Evolutionary conservation across 2,888 invertebrate genomes (phyloP).

Genomic region (Scrobipalpa atriplicella): DNA sequence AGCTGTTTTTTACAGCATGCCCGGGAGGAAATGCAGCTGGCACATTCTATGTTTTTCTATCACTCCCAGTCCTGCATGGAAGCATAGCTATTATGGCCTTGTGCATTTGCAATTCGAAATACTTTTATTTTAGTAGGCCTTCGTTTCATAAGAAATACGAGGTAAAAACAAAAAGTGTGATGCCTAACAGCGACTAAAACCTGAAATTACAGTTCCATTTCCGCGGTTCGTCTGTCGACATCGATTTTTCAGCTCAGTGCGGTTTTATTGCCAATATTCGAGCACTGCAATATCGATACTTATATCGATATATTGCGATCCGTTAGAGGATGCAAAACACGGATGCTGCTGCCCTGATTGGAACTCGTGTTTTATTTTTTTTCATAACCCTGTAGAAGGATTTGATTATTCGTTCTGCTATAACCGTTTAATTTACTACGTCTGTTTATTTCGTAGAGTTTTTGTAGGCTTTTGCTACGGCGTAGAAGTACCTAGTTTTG

Average conservation of each 20-base stretch:
- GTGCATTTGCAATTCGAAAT: no score
- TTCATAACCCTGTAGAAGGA: neutral
- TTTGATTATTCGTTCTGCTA: neutral
- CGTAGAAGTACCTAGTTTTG: neutral
- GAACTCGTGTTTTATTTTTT: neutral
- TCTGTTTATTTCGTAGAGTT: neutral
- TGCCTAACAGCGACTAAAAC: neutral
- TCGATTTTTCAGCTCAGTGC: constrained; percentile 81
- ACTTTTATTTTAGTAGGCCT: no score
- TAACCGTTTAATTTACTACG: neutral
- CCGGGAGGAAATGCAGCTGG: no score
- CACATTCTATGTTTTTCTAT: no score
- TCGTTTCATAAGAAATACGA: no score
- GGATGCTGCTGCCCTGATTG: neutral
- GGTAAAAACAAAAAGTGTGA: neutral
- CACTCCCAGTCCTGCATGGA: no score
- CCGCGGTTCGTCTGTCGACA: constrained; percentile 74
- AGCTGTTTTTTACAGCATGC: no score
- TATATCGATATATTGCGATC: neutral
- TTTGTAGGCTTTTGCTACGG: neutral
- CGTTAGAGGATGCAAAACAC: constrained; percentile 8
- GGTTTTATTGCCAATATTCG: constrained; percentile 71
- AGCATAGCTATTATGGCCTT: no score
- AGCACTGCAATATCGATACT: constrained; percentile 39
- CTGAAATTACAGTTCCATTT: constrained; percentile 50